Conservation (phyloP, 1,140 invertebrate species). For the Brachionus manjavacas region DNA sequence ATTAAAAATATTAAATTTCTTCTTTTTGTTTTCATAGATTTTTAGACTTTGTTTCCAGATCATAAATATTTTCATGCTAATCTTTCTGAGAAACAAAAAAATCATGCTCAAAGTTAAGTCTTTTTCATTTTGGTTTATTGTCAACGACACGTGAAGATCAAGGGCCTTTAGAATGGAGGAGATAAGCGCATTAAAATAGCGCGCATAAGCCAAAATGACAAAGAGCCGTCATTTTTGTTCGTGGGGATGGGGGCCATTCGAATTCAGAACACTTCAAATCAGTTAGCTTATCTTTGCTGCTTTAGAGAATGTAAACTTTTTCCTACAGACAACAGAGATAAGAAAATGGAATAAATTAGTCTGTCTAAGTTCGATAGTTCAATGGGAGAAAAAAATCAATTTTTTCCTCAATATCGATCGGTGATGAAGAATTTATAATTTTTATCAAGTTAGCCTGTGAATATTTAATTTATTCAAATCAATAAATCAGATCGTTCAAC, state of each 20-base stretch:
- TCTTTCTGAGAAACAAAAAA: background rate
- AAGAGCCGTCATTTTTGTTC: background rate
- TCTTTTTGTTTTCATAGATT: background rate
- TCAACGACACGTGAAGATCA: background rate
- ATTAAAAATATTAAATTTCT: background rate
- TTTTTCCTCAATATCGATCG: background rate
- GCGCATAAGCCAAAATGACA: background rate
- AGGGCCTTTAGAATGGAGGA: background rate
- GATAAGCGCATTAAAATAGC: background rate
- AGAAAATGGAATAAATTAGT: constrained; percentile 22
- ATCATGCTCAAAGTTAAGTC: background rate
- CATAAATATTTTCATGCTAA: background rate
- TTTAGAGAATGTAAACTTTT: background rate
- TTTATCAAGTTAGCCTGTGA: constrained; percentile 4
- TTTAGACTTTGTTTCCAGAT: background rate
- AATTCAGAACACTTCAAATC: background rate
- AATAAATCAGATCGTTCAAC: background rate
- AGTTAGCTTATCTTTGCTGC: background rate
- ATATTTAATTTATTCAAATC: background rate
- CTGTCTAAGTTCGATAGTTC: constrained; percentile 23
- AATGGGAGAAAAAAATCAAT: background rate
- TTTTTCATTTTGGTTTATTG: background rate
- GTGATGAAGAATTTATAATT: background rate
- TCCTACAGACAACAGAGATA: background rate
- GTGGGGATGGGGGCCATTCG: background rate